Evolutionary conservation across 2,113 vertebrate genomes (phyloP).

Genomic region (Litocranius walleri): DNA sequence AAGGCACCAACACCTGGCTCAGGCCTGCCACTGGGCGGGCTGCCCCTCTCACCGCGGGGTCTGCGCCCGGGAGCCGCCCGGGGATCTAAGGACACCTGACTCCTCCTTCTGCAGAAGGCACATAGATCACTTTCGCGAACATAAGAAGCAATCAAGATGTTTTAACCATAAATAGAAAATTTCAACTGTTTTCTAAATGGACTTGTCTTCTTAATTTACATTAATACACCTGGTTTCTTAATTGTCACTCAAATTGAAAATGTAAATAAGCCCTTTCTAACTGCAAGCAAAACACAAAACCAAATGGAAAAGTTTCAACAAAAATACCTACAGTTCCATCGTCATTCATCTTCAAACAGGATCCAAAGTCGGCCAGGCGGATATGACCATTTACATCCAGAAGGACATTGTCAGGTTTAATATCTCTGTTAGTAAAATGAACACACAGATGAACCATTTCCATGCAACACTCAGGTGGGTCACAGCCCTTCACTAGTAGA

Average conservation of each 20-base stretch:
- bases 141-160: background rate
- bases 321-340: slow-evolving; percentile 92
- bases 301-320: background rate
- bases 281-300: background rate
- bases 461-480: background rate
- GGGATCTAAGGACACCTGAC: no score
- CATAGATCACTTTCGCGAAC: fast-evolving
- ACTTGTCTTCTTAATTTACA: background rate
- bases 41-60: fast-evolving
- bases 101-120: background rate
- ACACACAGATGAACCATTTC: background rate
- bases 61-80: fast-evolving
- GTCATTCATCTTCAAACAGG: slow-evolving; percentile 95
- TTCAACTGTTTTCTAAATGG: background rate
- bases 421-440: slow-evolving; percentile 85
- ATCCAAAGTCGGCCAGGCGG: slow-evolving; percentile 97
- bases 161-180: background rate
- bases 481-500: background rate
- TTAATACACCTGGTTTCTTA: background rate
- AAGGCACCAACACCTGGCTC: fast-evolving
- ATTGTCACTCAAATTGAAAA: background rate
- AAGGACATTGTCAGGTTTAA: slow-evolving; percentile 97
- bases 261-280: background rate
- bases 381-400: slow-evolving; percentile 97
- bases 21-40: no score